phyloP scores from a whole-genome alignment of 2,113 vertebrate genomes.

The Galeopterus variegatus region DNA sequence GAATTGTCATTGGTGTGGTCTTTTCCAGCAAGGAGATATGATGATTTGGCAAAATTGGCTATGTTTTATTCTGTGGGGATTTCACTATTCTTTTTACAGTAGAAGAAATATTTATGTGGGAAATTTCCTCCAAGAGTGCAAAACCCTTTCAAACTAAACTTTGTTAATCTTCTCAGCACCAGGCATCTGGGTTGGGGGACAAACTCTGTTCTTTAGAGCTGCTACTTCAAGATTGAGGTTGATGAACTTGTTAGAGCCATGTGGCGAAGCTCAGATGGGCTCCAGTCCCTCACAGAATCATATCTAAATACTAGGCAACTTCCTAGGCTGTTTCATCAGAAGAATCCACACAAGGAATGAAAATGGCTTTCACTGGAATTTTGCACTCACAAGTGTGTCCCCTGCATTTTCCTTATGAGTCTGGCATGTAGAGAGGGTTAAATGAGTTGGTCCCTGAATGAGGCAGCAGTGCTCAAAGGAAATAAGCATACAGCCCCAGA shows the following conservation, averaged over 20 bases:
- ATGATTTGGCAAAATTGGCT: not conserved
- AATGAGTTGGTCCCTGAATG: not conserved
- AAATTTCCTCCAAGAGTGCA: conserved; percentile 10
- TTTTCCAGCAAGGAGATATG: not conserved
- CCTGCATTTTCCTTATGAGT: not conserved
- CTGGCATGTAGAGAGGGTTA: not conserved
- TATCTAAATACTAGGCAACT: not conserved
- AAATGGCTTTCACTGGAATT: not conserved
- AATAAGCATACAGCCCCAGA: not conserved
- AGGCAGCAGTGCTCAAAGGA: not conserved
- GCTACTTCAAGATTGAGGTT: not conserved
- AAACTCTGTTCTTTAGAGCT: not conserved
- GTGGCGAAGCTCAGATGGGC: not conserved
- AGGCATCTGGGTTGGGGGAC: not conserved
- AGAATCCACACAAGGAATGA: not conserved
- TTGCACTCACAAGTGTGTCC: not conserved
- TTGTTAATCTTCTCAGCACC: conserved; percentile 52
- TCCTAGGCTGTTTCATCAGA: not conserved
- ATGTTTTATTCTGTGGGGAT: conserved; percentile 36
- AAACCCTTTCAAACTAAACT: conserved; percentile 58
- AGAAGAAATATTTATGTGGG: conserved; percentile 20
- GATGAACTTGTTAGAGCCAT: not conserved
- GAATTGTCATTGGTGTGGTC: not conserved
- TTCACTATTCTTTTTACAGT: conserved; percentile 31
- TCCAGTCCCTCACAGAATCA: not conserved